These are phyloP conservation scores for Candidula unifasciata DNA, from an alignment of 2,888 invertebrate species.

Conservation along the genomic window DNA sequence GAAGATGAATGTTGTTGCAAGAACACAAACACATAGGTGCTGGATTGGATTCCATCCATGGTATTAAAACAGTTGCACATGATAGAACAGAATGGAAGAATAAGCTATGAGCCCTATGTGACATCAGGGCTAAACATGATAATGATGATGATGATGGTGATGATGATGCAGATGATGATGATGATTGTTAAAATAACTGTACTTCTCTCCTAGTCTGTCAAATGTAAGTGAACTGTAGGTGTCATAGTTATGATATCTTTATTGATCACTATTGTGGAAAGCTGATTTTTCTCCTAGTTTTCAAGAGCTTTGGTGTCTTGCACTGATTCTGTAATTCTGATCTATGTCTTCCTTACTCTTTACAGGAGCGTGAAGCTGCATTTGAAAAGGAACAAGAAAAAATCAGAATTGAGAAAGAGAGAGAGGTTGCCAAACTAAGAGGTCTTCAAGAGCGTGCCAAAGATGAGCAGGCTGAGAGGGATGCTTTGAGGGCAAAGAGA, in stretches of 20 bases:
- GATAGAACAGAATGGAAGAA: no score
- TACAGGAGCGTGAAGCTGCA: conserved; percentile 75
- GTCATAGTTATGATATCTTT: no score
- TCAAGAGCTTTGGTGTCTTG: no score
- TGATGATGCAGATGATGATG: no score
- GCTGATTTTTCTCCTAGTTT: neutral
- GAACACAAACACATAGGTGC: no score
- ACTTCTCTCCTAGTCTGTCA: neutral
- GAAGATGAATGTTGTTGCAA: no score
- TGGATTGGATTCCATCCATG: no score
- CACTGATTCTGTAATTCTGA: neutral
- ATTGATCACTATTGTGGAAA: no score
- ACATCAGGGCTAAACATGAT: no score
- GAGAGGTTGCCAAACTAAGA: conserved; percentile 75
- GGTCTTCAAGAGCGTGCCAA: conserved; percentile 76
- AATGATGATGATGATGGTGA: no score
- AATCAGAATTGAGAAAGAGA: conserved; percentile 77
- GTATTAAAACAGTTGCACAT: no score
- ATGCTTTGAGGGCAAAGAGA: conserved; percentile 77
- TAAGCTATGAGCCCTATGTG: no score
- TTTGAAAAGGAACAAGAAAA: conserved; percentile 76
- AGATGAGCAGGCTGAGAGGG: conserved; percentile 77
- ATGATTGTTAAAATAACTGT: neutral
- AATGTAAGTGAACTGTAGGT: neutral
- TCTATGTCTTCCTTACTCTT: neutral